These are phyloP conservation scores for Troides aeacus DNA, from an alignment of 2,888 invertebrate species.

Conservation along the genomic window DNA sequence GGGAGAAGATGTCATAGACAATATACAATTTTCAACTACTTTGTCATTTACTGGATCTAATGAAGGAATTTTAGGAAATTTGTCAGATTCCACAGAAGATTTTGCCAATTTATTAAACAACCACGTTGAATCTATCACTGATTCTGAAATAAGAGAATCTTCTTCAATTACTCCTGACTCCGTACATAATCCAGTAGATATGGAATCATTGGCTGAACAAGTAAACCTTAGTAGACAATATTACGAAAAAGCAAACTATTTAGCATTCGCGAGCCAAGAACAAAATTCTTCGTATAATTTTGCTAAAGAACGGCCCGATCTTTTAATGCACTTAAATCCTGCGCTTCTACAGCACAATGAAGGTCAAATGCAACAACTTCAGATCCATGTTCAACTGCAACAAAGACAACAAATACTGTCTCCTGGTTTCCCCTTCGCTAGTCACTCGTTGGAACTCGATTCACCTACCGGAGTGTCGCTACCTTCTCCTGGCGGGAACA, in stretches of 20 bases:
- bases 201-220: conserved; percentile 89
- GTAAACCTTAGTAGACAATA: conserved; percentile 81
- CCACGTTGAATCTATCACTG: conserved; percentile 84
- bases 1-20: conserved; percentile 88
- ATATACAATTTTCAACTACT: conserved; percentile 90
- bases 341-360: conserved; percentile 77
- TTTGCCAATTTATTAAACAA: conserved; percentile 87
- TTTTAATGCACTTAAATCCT: conserved; percentile 80
- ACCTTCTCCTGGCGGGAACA: conserved; percentile 88
- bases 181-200: conserved; percentile 82
- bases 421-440: conserved; percentile 82
- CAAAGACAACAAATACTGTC: conserved; percentile 82
- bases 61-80: conserved; percentile 87
- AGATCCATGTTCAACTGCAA: conserved; percentile 86
- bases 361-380: conserved; percentile 82
- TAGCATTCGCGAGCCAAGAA: conserved; percentile 73
- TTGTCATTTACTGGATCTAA: conserved; percentile 89
- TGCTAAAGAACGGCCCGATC: conserved; percentile 81
- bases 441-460: conserved; percentile 85
- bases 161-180: conserved; percentile 87
- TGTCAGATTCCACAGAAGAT: conserved; percentile 90
- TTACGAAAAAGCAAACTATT: conserved; percentile 75
- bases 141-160: conserved; percentile 84
- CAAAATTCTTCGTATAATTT: conserved; percentile 80
- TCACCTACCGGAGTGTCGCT: conserved; percentile 88